A percentile compares a stretch with the other conserved stretches of the same genome.
phyloP scores from a whole-genome alignment of 1,140 invertebrate species.

The Sinonovacula constricta region DNA sequence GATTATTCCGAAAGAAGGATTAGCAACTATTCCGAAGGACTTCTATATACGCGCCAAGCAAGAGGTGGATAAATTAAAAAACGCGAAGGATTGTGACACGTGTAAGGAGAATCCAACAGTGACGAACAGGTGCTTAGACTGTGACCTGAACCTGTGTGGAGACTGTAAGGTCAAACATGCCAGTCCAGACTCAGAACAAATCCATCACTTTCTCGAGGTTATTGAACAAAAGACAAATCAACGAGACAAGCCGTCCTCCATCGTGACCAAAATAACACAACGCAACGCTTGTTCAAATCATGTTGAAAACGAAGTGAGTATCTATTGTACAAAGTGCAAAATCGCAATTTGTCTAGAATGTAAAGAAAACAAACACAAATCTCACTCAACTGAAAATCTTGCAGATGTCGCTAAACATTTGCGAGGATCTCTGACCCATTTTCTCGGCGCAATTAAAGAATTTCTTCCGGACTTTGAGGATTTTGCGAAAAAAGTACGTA shows the following conservation, averaged over 20 bases:
- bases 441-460: constrained; percentile 62
- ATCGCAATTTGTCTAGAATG: constrained; percentile 56
- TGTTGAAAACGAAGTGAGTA: constrained; percentile 45
- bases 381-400: constrained; percentile 55
- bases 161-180: constrained; percentile 32
- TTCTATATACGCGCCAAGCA: constrained; percentile 32
- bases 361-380: constrained; percentile 58
- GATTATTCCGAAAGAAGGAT: constrained; percentile 42
- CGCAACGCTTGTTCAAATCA: constrained; percentile 56
- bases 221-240: background rate
- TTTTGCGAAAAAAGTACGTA: constrained; percentile 53
- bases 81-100: constrained; percentile 31
- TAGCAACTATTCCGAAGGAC: constrained; percentile 17
- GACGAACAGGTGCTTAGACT: constrained; percentile 29
- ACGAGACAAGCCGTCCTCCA: background rate
- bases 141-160: constrained; percentile 43
- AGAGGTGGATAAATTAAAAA: constrained; percentile 14
- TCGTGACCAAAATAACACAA: constrained; percentile 51
- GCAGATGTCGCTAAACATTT: constrained; percentile 55
- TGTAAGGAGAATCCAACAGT: constrained; percentile 20
- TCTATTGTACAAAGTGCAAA: constrained; percentile 61
- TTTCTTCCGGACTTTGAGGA: constrained; percentile 57
- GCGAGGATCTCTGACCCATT: constrained; percentile 50
- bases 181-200: constrained; percentile 30
- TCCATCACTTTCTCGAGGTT: constrained; percentile 47